Evolutionary conservation across 2,888 invertebrate species (phyloP).

Genomic region (Saturnia pavonia): DNA sequence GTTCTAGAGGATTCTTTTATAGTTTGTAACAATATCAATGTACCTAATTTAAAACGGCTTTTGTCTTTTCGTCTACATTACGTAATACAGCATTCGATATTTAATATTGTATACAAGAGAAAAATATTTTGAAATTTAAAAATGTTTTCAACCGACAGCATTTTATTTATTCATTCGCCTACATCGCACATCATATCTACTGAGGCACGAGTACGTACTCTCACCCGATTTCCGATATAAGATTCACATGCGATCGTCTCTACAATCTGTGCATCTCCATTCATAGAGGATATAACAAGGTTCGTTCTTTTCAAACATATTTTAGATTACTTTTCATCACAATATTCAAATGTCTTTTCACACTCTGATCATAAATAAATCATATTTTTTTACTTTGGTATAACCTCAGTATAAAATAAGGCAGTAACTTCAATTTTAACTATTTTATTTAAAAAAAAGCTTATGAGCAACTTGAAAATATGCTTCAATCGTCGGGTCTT

Average conservation of each 20-base stretch:
- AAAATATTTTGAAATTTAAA: background rate
- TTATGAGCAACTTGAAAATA: no score
- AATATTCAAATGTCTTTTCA: slow-evolving; percentile 4
- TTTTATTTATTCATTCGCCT: slow-evolving; percentile 19
- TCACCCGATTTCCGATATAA: slow-evolving; percentile 18
- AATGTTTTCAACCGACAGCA: background rate
- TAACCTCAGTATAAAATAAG: no score
- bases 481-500: no score
- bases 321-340: slow-evolving; percentile 14
- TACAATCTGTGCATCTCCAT: slow-evolving; percentile 15
- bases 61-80: no score
- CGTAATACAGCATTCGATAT: background rate
- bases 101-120: background rate
- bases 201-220: slow-evolving; percentile 9
- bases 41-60: no score
- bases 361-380: background rate
- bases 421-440: no score
- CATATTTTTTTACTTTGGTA: no score
- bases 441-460: no score
- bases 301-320: slow-evolving; percentile 15
- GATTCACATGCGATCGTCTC: slow-evolving; percentile 20
- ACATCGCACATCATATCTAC: slow-evolving; percentile 4
- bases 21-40: no score
- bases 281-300: slow-evolving; percentile 2
- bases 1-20: no score